phyloP scores from a whole-genome alignment of 2,888 invertebrate genomes.

The Archips xylosteana region DNA sequence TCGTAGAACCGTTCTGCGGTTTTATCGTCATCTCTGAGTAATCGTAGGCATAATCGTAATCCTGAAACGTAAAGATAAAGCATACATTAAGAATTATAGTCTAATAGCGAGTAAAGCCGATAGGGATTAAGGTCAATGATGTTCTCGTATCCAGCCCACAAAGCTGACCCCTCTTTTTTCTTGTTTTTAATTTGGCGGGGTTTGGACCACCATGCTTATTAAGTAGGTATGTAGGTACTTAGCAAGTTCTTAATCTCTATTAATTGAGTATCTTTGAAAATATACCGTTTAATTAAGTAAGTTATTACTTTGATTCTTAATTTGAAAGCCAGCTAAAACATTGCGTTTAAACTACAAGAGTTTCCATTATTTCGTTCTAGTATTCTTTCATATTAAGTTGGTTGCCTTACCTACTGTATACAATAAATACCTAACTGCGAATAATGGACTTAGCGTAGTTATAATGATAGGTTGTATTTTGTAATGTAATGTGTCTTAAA shows the following conservation, averaged over 20 bases:
- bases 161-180: neutral
- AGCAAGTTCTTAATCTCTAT: neutral
- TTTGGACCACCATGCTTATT: neutral
- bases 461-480: no score
- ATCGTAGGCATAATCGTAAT: slow-evolving; percentile 90
- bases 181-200: neutral
- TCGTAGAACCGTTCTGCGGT: slow-evolving; percentile 78
- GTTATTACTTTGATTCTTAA: neutral
- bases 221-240: neutral
- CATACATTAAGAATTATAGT: slow-evolving; percentile 16
- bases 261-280: neutral
- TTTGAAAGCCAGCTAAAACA: no score
- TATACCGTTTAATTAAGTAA: neutral
- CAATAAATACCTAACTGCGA: no score
- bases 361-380: no score
- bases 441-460: no score
- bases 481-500: no score
- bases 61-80: slow-evolving; percentile 76
- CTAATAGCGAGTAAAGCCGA: neutral
- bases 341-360: no score
- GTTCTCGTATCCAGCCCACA: slow-evolving; percentile 11
- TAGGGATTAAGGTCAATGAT: slow-evolving; percentile 29
- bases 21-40: slow-evolving; percentile 90
- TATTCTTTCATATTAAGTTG: no score
- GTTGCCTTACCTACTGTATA: no score